Evolutionary conservation across 2,113 vertebrate genomes (phyloP).

Genomic region (Tamias sibiricus): DNA sequence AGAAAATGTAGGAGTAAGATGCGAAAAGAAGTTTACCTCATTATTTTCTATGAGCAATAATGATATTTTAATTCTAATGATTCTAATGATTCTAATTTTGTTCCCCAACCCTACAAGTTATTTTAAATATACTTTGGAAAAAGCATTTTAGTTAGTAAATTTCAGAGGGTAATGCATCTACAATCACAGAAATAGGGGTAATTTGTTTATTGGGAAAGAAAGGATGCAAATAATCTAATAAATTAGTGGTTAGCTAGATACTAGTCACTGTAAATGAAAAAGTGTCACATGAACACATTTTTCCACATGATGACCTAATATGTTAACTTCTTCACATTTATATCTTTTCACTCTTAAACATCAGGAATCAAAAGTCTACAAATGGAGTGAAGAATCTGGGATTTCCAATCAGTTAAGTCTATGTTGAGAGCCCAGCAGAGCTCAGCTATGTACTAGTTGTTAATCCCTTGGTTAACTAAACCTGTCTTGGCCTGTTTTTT

Average conservation of each 20-base stretch:
- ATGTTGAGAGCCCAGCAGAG: neutral
- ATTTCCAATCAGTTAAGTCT: neutral
- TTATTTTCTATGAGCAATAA: neutral
- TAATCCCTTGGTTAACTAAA: neutral
- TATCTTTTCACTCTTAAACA: neutral
- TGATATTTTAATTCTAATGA: neutral
- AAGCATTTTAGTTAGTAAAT: neutral
- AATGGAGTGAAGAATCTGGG: neutral
- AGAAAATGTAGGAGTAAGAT: neutral
- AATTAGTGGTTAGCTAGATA: neutral
- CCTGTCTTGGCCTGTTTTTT: neutral
- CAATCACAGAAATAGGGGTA: neutral
- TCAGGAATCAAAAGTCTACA: neutral
- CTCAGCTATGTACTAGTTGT: neutral
- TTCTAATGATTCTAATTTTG: neutral
- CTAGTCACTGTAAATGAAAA: neutral
- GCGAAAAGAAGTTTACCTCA: neutral
- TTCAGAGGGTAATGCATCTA: neutral
- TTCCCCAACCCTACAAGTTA: neutral
- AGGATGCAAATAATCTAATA: neutral
- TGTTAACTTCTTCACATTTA: slow-evolving; percentile 8
- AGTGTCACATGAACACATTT: neutral
- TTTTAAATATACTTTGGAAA: neutral
- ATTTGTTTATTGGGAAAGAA: neutral
- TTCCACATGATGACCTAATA: neutral